Evolutionary conservation across 1,140 invertebrate species (phyloP), one percentile per base, ranked within the genome.

Genomic region (Drosophila burlai): DNA sequence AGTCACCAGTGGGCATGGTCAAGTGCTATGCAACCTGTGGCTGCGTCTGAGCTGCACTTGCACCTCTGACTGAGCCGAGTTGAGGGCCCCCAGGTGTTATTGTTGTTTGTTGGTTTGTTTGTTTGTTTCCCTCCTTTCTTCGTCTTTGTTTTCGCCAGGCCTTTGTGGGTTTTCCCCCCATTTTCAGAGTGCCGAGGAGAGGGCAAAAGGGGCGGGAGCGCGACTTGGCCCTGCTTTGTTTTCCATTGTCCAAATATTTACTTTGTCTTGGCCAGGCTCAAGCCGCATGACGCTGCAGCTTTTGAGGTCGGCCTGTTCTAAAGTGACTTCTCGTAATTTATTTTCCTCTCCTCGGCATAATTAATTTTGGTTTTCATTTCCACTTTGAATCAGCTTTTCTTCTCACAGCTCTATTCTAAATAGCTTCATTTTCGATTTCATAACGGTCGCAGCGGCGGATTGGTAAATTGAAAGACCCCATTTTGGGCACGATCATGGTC

Each of bases 211-310:
- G 67, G 66, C 55, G 40, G 21, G 46, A 49, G 65, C 58, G 2
- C 36, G 9, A 26, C 54, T 57, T 57, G 54, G 54, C 54, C 54
- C 54, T 57, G 54, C 54, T 81, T 81, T 84, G 81, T 85, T 71
- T 81, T 78, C 67, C 81, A 87, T 87, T 87, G 84, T 89, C 84
- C 84, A 90, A 87, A 87, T 89, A 87, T 87, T 87, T 87, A 62
- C 76, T 84, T 80, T 86, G 73, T 73, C 83, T 76, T 63, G 59
- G 64, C 54, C 65, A 54, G 67, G 47, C 71, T 74, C 58, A 63
- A 84, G 61, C 83, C 59, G 81, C 81, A 87, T 87, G 84, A 87
- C 81, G 81, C 63, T 71, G 84, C 81, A 42, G 67, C 68, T 84
- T 84, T 84, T 75, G 63, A 63, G 77, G 73, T 81, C 80, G 72